Base-by-base conservation (phyloP, 2,888 invertebrate genomes). In the Cactoblastis cactorum region DNA sequence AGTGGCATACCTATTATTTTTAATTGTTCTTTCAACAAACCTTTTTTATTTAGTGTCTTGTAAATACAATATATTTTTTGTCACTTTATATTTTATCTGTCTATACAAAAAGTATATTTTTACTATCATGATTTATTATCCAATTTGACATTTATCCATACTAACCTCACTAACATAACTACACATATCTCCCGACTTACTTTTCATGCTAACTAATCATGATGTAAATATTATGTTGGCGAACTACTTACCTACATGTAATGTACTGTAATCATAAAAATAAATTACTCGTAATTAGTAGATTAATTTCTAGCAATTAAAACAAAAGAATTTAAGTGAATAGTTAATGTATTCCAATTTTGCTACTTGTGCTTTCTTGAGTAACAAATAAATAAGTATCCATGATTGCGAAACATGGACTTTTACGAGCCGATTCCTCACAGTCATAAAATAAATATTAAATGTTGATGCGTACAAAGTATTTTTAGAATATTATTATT, bases 181-280 rank as follows among this genome's bases (percentile, higher is more conserved):
- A 24, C 8, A 14, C n/a, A 22, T 14, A 12, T 14, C 11, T 12
- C 24, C 14, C n/a, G n/a, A 8, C 14, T 14, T n/a, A 41, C 12
- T 22, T 35, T 47, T 47, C 11, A 47, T 37, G 14, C 35, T 17
- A 11, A 37, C 22, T 37, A 28, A 48, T 24, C 24, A 17, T 48
- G 24, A 48, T 37, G 37, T 47, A 47, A 48, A 48, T 24, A 12
- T 37, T 48, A 17, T 35, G 35, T 14, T 28, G 17, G n/a, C 43
- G 11, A 28, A 28, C 43, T 43, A 43, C 28, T 43, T 43, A 43
- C 43, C 43, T 32, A 32, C 15, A 32, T 43, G 1, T 8, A 28
- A 4, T 2, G 8, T 19, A 43, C n/a, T n/a, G n/a, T n/a, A 43
- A 28, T 43, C 43, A 17, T 43, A 22, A 43, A 43, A 43, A 24